Percentiles rank a stretch among this genome's conserved stretches.
Conservation (phyloP, 2,888 invertebrate genomes). For the Bedellia somnulentella region DNA sequence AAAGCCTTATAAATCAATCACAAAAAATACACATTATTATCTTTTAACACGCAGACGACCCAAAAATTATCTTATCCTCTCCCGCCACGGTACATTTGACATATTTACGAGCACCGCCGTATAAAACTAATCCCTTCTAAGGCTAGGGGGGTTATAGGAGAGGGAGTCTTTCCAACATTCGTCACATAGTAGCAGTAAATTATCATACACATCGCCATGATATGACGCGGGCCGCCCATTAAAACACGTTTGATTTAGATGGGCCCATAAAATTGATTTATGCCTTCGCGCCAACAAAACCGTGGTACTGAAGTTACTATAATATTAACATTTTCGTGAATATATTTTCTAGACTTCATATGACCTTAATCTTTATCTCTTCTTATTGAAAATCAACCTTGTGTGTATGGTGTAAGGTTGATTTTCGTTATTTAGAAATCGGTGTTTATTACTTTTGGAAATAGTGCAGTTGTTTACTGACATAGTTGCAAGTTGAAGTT, state of each 20-base stretch:
- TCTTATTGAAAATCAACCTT: too few species aligned
- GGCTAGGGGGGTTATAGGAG: constrained; percentile 16
- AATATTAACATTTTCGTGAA: constrained; percentile 63
- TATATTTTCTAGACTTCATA: too few species aligned
- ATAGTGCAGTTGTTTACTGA: too few species aligned
- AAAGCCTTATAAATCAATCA: constrained; percentile 3
- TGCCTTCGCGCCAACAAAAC: constrained; percentile 62
- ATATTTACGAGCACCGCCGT: constrained; percentile 57
- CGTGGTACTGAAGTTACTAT: constrained; percentile 60
- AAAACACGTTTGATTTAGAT: constrained; percentile 65
- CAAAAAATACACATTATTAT: constrained; percentile 1
- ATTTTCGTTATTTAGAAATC: too few species aligned
- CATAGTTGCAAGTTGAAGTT: too few species aligned
- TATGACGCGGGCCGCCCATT: constrained; percentile 64
- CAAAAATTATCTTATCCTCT: constrained; percentile 55
- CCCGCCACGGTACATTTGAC: too few species aligned
- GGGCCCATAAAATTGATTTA: constrained; percentile 64
- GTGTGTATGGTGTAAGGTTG: too few species aligned
- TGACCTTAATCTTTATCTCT: too few species aligned
- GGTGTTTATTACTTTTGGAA: too few species aligned
- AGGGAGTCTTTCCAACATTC: constrained; percentile 58
- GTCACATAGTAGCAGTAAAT: constrained; percentile 63
- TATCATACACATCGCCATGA: constrained; percentile 62
- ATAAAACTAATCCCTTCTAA: constrained; percentile 50
- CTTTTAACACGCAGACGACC: constrained; percentile 17